Percentiles rank a stretch among this genome's conserved stretches.
Conservation (phyloP, 2,797 vertebrate genomes). For the Enteromius fasciolatus region DNA sequence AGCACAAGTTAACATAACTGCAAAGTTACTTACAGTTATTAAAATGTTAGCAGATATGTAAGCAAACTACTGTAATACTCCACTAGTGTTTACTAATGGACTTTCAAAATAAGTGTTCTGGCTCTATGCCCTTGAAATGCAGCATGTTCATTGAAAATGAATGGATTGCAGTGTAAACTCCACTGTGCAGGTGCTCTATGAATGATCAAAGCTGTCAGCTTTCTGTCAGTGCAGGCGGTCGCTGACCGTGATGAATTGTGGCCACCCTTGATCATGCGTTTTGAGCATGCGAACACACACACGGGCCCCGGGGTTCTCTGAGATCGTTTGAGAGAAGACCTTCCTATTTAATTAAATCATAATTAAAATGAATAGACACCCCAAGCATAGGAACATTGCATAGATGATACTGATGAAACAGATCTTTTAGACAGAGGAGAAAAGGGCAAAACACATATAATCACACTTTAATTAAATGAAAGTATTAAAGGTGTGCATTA, state of each 20-base stretch:
- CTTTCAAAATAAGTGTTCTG: too few species aligned
- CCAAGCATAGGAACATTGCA: slow-evolving; percentile 50
- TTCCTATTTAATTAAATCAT: slow-evolving; percentile 50
- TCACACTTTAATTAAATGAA: slow-evolving; percentile 36
- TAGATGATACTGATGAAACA: slow-evolving; percentile 18
- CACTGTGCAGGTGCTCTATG: not conserved
- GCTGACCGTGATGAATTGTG: slow-evolving; percentile 40
- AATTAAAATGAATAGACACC: slow-evolving; percentile 53
- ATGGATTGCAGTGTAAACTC: not conserved
- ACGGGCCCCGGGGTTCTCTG: slow-evolving; percentile 11
- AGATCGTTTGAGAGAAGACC: slow-evolving; percentile 40
- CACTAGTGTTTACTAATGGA: too few species aligned
- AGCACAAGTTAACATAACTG: not conserved
- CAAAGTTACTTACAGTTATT: not conserved
- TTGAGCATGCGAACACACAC: not conserved
- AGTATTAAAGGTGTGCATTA: slow-evolving; percentile 17
- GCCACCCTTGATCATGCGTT: slow-evolving; percentile 29
- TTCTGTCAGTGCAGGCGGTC: slow-evolving; percentile 20
- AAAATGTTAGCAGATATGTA: too few species aligned
- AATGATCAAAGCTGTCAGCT: slow-evolving; percentile 37
- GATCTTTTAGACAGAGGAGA: slow-evolving; percentile 34
- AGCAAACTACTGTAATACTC: too few species aligned
- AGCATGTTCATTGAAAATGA: not conserved
- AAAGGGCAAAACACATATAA: slow-evolving; percentile 36
- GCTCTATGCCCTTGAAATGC: not conserved